Conservation (phyloP, 2,113 vertebrate genomes). For the Antigone vipio region DNA sequence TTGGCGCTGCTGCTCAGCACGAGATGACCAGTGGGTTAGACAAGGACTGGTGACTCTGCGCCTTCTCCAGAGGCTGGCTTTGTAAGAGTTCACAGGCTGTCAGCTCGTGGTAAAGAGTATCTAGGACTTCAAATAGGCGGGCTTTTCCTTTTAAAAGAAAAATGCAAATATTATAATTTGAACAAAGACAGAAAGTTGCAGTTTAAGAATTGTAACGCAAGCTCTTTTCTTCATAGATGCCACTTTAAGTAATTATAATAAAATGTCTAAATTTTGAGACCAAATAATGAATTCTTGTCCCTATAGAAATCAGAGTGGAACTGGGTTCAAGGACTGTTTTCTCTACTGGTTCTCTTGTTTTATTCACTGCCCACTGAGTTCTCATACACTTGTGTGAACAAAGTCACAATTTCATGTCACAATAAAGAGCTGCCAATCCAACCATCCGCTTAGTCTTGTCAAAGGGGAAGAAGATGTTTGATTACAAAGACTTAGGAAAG, state of each 20-base stretch:
- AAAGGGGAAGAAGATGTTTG: neutral
- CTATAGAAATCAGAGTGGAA: neutral
- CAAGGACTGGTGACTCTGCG: conserved; percentile 66
- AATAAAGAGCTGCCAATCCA: neutral
- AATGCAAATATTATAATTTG: neutral
- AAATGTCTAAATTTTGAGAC: neutral
- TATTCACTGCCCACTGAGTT: neutral
- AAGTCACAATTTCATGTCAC: neutral
- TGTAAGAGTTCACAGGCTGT: conserved; percentile 83
- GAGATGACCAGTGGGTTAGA: conserved; percentile 64
- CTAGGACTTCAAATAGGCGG: conserved; percentile 82
- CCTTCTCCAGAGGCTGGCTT: conserved; percentile 57
- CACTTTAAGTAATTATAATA: neutral
- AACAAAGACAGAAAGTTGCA: neutral
- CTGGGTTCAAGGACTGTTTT: neutral
- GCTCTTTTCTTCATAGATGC: neutral
- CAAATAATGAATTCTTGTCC: neutral
- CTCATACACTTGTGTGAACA: neutral
- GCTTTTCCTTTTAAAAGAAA: conserved; percentile 73
- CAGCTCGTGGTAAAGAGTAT: conserved; percentile 85
- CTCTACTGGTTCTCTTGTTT: neutral
- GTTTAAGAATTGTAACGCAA: neutral
- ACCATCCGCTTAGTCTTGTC: neutral
- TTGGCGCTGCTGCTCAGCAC: conserved; percentile 51
- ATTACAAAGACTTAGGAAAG: neutral